Evolutionary conservation across 2,113 vertebrate species (phyloP), one percentile per base, ranked within the genome.

Genomic region (Ploceus nigricollis): DNA sequence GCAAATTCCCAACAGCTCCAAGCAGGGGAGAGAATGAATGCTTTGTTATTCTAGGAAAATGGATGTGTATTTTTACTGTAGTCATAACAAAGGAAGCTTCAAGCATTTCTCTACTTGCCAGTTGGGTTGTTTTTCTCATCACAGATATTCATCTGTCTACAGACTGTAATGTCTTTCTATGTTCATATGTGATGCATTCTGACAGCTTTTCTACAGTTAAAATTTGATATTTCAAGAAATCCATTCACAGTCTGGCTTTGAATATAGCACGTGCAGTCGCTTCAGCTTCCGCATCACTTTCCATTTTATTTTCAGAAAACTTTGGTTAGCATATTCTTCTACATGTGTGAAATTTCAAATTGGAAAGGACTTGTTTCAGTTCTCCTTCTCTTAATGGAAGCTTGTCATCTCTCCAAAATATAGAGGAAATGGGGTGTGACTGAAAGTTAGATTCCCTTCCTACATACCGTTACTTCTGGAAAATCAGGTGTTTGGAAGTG

Each of bases 21-120:
- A 94, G 83, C 64, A 93, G 80, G 35, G 86, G 56, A 65, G 31
- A 89, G 77, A 94, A 94, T 56, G 71, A 93, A 77, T 0, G 13
- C 60, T 89, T 87, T 96, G 89, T 94, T 96, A 89, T 94, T 92
- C 72, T 84, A 97, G 71, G 94, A 91, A 97, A 94, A 95, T 75
- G 83, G 71, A 87, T 78, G 93, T 64, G 47, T 89, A 92, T 93
- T 96, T 95, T 95, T 92, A 81, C 94, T 87, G 80, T 63, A 87
- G 94, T 94, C 95, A 95, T 87, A 95, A 97, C 86, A 97, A 91
- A 95, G 68, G 44, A 92, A 79, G 80, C 76, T 94, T 96, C 83
- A 92, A 95, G 80, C 80, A 45, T 87, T 91, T 75, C 60, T 66
- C 69, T 78, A 35, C 68, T 68, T 40, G 76, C 68, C 91, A 87